Evolutionary conservation across 2,797 vertebrate species (phyloP).

Genomic region (Pangasius larnaudii): DNA sequence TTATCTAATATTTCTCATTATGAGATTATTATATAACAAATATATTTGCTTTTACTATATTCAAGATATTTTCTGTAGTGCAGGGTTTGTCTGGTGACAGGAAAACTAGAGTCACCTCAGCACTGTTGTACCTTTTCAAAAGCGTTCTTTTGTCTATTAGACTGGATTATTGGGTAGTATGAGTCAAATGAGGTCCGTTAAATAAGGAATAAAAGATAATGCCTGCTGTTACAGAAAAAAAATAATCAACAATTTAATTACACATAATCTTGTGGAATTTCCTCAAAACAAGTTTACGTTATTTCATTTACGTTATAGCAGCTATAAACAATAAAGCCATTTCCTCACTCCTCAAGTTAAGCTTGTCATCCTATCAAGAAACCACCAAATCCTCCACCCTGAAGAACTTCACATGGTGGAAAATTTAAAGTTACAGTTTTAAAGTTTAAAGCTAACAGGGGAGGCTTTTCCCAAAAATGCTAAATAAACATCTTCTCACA

Average conservation of each 20-base stretch:
- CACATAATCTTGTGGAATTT: background rate
- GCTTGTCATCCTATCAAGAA: background rate
- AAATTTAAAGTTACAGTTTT: background rate
- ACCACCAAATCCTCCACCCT: background rate
- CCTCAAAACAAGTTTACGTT: background rate
- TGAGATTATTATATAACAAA: background rate
- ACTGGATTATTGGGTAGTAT: background rate
- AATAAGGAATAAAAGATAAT: background rate
- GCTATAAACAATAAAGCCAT: background rate
- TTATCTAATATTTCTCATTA: background rate
- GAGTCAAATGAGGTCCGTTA: background rate
- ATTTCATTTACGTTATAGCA: background rate
- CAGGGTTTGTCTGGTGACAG: background rate
- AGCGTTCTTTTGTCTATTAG: background rate
- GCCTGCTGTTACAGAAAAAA: background rate
- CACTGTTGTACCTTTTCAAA: background rate
- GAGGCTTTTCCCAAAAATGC: background rate
- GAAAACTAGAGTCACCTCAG: background rate
- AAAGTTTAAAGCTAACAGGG: background rate
- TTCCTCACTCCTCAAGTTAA: background rate
- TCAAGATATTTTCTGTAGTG: background rate
- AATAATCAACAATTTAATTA: background rate
- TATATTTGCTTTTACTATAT: background rate
- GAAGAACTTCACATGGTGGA: background rate
- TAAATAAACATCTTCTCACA: background rate